A percentile compares a stretch with the other conserved stretches of the same genome.
These are phyloP conservation scores for Coregonus sp. DNA, from an alignment of 2,797 vertebrate genomes.

Conservation along the genomic window DNA sequence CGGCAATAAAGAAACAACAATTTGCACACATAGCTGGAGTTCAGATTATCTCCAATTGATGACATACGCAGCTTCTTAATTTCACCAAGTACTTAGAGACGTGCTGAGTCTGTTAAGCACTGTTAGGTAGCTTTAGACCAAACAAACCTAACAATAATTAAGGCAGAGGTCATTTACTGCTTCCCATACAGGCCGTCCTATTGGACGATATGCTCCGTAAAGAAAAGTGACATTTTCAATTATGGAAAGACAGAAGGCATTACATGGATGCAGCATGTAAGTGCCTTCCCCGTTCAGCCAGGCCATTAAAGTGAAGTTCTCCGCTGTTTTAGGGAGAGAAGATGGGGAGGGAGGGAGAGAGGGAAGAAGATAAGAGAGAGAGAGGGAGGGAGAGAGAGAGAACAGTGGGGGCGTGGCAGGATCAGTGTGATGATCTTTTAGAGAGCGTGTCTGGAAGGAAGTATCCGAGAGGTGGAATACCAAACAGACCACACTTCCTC, in stretches of 20 bases:
- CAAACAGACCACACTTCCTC: neutral
- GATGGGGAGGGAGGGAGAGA: no score
- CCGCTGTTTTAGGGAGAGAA: neutral
- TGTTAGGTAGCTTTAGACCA: no score
- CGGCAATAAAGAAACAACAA: neutral
- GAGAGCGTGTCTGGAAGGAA: neutral
- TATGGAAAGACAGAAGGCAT: slow-evolving; percentile 11
- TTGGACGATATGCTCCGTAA: neutral
- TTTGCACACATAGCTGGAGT: neutral
- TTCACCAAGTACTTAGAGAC: neutral
- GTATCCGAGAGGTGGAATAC: neutral
- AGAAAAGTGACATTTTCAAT: slow-evolving; percentile 5
- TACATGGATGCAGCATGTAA: neutral
- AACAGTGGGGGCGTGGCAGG: neutral
- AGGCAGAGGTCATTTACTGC: neutral
- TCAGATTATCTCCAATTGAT: neutral
- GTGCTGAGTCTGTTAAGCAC: neutral
- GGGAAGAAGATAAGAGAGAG: neutral
- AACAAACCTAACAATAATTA: neutral
- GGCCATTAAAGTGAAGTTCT: neutral
- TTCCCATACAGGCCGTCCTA: neutral
- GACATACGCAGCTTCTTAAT: neutral
- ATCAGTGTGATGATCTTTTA: neutral
- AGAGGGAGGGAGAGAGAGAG: neutral
- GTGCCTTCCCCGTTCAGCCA: neutral